Conservation (phyloP, 2,113 vertebrate genomes). For the Clarias macrocephalus region DNA sequence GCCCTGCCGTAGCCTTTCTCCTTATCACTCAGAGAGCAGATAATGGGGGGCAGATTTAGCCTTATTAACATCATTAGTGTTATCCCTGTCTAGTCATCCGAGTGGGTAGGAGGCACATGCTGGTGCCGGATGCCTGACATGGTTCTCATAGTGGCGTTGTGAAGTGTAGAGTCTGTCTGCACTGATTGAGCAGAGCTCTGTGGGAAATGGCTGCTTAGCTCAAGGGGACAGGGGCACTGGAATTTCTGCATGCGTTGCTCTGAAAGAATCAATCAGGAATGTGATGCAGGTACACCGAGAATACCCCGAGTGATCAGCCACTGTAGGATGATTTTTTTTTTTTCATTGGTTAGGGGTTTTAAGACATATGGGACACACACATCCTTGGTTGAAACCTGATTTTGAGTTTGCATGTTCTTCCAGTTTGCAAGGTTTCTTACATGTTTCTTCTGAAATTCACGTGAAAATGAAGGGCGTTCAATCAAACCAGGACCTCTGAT, state of each 20-base stretch:
- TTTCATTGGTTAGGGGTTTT: neutral
- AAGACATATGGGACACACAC: neutral
- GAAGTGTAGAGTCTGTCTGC: conserved; percentile 38
- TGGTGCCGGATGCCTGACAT: conserved; percentile 61
- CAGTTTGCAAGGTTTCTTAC: too few species aligned
- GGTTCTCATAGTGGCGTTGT: conserved; percentile 60
- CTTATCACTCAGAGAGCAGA: conserved; percentile 64
- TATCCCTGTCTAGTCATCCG: conserved; percentile 66
- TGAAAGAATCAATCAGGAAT: conserved; percentile 2
- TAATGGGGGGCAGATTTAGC: conserved; percentile 71
- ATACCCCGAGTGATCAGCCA: neutral
- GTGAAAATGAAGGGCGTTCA: too few species aligned
- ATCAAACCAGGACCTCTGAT: too few species aligned
- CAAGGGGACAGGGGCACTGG: neutral
- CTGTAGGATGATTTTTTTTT: neutral
- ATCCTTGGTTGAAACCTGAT: too few species aligned
- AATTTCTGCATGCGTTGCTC: neutral
- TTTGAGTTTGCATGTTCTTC: too few species aligned
- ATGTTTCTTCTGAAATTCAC: too few species aligned
- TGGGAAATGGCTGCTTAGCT: neutral
- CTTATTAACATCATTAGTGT: conserved; percentile 70
- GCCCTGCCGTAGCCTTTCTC: conserved; percentile 25
- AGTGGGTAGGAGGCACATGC: conserved; percentile 46
- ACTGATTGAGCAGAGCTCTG: conserved; percentile 26
- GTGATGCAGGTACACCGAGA: neutral